phyloP scores from a whole-genome alignment of 2,888 invertebrate genomes.

The Meloe dianella region DNA sequence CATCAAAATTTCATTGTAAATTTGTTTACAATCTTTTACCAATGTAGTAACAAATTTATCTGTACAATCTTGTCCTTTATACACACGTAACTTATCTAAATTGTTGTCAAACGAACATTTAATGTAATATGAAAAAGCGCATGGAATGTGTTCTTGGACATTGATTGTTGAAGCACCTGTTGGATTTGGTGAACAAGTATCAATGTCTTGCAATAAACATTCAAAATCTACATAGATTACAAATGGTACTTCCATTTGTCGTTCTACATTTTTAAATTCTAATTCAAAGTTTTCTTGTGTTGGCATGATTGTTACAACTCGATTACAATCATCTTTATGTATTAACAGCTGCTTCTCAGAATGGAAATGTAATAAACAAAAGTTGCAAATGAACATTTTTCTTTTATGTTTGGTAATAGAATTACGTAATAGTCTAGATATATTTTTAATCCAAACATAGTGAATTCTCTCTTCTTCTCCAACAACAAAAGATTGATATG shows the following conservation, averaged over 20 bases:
- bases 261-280: slow-evolving; percentile 24
- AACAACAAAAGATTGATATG: background rate
- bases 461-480: background rate
- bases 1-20: background rate
- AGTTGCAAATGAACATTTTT: background rate
- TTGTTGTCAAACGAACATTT: slow-evolving; percentile 36
- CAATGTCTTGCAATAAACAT: slow-evolving; percentile 10
- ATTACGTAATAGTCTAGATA: background rate
- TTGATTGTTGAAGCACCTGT: background rate
- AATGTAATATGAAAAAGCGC: slow-evolving; percentile 35
- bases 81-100: slow-evolving; percentile 24
- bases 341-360: too few relatives aligned
- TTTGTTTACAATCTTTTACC: background rate
- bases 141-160: slow-evolving; percentile 32
- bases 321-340: slow-evolving; percentile 25
- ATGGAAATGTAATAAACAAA: slow-evolving; percentile 15
- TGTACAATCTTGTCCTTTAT: slow-evolving; percentile 26
- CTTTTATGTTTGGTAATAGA: background rate
- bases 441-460: background rate
- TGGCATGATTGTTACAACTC: slow-evolving; percentile 29
- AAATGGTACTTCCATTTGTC: slow-evolving; percentile 26
- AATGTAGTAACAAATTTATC: slow-evolving; percentile 20
- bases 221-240: slow-evolving; percentile 35
- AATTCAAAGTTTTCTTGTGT: slow-evolving; percentile 14
- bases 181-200: background rate